A percentile compares a stretch with the other conserved stretches of the same genome.
phyloP scores from a whole-genome alignment of 2,888 invertebrate species.

The Synanthedon vespiformis region DNA sequence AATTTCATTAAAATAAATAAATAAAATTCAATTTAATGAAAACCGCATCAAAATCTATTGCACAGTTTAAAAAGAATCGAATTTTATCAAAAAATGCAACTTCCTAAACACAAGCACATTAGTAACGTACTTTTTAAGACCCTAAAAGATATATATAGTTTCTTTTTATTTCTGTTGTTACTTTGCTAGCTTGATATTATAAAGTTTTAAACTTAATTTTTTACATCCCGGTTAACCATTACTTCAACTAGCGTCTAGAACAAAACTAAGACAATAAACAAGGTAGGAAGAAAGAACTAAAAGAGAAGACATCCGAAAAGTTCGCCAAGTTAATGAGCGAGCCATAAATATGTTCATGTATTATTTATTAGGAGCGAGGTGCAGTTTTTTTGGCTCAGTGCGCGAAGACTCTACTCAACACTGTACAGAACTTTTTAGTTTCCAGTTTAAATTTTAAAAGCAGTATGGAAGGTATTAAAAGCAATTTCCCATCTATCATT shows the following conservation, averaged over 20 bases:
- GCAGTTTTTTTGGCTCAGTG: constrained; percentile 52
- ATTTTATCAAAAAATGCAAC: too few species aligned
- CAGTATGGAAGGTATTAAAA: background rate
- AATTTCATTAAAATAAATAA: too few species aligned
- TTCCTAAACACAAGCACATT: too few species aligned
- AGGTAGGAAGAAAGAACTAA: constrained; percentile 9
- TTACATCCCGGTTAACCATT: constrained; percentile 1
- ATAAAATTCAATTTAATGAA: too few species aligned
- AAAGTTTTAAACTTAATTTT: background rate
- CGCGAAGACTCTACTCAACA: constrained; percentile 17
- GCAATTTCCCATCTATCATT: background rate
- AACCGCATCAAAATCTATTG: too few species aligned
- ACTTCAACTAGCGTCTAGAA: constrained; percentile 1
- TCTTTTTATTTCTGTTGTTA: background rate
- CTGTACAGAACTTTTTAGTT: background rate
- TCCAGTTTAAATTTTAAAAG: background rate
- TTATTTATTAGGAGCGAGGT: constrained; percentile 50
- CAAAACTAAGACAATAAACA: constrained; percentile 8
- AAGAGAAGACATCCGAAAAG: constrained; percentile 29
- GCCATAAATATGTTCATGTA: constrained; percentile 52
- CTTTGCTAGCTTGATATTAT: background rate
- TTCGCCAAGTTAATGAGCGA: constrained; percentile 41
- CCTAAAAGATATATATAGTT: background rate
- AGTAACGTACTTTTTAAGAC: background rate
- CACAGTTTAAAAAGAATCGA: too few species aligned